A percentile compares a stretch with the other conserved stretches of the same genome.
Conservation (phyloP, 2,888 invertebrate species). For the Acanthacorydalis orientalis region DNA sequence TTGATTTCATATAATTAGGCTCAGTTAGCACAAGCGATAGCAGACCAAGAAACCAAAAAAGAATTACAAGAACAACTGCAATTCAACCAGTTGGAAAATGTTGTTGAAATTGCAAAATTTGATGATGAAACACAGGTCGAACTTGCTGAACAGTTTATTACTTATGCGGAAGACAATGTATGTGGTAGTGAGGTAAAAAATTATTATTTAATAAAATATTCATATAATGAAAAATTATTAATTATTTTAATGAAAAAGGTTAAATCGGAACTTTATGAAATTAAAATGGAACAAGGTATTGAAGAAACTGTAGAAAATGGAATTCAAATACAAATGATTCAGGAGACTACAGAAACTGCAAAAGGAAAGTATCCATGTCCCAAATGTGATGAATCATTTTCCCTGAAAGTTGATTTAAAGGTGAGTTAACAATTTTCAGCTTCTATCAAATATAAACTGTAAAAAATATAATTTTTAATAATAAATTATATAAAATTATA, state of each 20-base stretch:
- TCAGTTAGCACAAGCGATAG: conserved; percentile 17
- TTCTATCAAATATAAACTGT: neutral
- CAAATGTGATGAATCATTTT: conserved; percentile 24
- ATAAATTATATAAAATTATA: too few species aligned
- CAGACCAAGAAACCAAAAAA: conserved; percentile 14
- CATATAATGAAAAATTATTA: neutral
- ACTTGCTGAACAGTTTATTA: conserved; percentile 18
- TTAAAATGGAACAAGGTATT: conserved; percentile 7
- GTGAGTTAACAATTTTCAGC: conserved; percentile 11
- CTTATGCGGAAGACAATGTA: conserved; percentile 11
- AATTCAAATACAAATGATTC: too few species aligned
- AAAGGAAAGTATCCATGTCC: conserved; percentile 21
- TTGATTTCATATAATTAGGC: conserved; percentile 13
- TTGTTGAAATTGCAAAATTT: conserved; percentile 14
- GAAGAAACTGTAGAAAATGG: conserved; percentile 1
- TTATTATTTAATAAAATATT: neutral
- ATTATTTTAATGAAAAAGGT: conserved; percentile 4
- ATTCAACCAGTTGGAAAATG: conserved; percentile 17
- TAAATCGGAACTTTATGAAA: conserved; percentile 11
- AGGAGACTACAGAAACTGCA: neutral
- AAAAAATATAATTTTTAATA: too few species aligned
- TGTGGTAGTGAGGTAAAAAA: conserved; percentile 11
- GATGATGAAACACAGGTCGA: conserved; percentile 12
- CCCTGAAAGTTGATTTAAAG: conserved; percentile 25
- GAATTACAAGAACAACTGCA: conserved; percentile 21